phyloP scores from a whole-genome alignment of 1,140 invertebrate genomes.

The Drosophila ananassae region DNA sequence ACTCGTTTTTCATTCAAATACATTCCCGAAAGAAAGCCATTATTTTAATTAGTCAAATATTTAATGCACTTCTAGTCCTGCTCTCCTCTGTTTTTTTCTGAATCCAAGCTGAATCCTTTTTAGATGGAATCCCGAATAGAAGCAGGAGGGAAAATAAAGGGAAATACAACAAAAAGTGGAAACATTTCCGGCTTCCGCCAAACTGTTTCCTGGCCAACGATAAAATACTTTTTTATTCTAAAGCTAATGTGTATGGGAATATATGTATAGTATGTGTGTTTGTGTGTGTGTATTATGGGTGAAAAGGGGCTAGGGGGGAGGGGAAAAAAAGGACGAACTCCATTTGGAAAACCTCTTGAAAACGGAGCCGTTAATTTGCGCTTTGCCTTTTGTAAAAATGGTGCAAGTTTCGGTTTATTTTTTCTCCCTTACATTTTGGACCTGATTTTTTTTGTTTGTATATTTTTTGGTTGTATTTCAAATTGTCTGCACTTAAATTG shows the following conservation, averaged over 20 bases:
- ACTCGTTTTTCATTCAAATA: conserved; percentile 49
- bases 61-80: conserved; percentile 59
- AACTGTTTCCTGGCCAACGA: conserved; percentile 82
- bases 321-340: conserved; percentile 15
- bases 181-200: conserved; percentile 80
- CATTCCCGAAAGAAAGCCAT: conserved; percentile 61
- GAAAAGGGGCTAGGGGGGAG: not conserved
- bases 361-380: conserved; percentile 74
- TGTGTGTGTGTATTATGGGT: not conserved
- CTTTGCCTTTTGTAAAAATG: conserved; percentile 72
- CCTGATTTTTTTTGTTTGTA: conserved; percentile 25
- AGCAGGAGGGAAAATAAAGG: conserved; percentile 15
- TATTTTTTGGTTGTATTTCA: conserved; percentile 48
- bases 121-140: conserved; percentile 18
- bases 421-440: conserved; percentile 28
- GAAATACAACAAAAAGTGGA: conserved; percentile 61
- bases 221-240: conserved; percentile 80
- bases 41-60: conserved; percentile 81
- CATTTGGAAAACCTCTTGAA: conserved; percentile 43
- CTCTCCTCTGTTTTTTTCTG: not conserved
- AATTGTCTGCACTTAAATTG: conserved; percentile 83
- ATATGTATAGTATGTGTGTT: conserved; percentile 4
- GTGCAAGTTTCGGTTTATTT: conserved; percentile 48
- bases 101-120: conserved; percentile 36
- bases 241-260: conserved; percentile 59